Percentiles rank a stretch among this genome's conserved stretches.
Evolutionary conservation across 2,888 invertebrate genomes (phyloP).

Genomic region (Macrosiphum euphorbiae): DNA sequence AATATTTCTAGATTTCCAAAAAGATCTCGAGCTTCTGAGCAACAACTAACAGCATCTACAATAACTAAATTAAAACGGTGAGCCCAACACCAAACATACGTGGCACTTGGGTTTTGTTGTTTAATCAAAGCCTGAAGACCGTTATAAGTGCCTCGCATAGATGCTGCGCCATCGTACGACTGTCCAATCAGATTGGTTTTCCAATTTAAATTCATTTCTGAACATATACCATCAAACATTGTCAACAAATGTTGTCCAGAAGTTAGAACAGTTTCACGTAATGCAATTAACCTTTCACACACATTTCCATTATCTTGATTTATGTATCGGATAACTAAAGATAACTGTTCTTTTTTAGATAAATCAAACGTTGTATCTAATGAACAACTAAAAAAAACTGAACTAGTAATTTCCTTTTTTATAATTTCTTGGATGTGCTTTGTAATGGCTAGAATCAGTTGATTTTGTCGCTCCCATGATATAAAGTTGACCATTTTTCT

Average conservation of each 20-base stretch:
- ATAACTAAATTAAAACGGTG: constrained; percentile 42
- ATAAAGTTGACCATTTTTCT: constrained; percentile 2
- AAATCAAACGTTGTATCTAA: constrained; percentile 8
- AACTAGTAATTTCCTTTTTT: background rate
- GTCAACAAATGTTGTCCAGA: constrained; percentile 14
- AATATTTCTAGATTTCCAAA: constrained; percentile 49
- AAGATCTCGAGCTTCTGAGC: constrained; percentile 27
- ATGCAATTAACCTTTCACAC: background rate
- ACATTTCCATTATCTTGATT: background rate
- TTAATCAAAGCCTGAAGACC: constrained; percentile 43
- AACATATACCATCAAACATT: constrained; percentile 16
- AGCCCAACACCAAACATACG: constrained; percentile 39
- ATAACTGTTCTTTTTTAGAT: background rate
- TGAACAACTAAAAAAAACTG: background rate
- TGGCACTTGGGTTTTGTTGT: constrained; percentile 19
- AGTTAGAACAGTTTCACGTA: background rate
- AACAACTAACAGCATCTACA: constrained; percentile 15
- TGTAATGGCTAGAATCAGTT: background rate
- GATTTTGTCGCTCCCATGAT: background rate
- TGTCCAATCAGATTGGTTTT: too few species aligned
- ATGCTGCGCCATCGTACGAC: constrained; percentile 40
- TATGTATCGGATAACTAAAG: background rate
- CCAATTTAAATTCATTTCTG: constrained; percentile 32
- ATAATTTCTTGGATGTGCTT: background rate
- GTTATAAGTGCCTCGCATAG: constrained; percentile 28